Conservation (phyloP, 2,797 vertebrate species). For the Lacerta agilis region DNA sequence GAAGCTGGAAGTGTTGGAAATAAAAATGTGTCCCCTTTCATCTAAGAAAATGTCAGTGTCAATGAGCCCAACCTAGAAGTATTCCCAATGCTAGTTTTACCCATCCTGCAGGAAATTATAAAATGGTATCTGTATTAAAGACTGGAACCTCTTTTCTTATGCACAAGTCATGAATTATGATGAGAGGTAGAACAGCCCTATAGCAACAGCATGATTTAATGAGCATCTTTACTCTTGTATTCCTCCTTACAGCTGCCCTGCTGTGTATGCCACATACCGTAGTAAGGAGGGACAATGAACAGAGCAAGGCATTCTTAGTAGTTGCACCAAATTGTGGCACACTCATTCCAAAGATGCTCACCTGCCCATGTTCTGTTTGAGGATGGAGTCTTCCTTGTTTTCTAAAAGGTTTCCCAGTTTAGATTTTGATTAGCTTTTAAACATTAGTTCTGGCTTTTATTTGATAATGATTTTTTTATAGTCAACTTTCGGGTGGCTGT, state of each 20-base stretch:
- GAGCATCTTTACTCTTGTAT: neutral
- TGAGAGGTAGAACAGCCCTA: neutral
- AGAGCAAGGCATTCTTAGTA: neutral
- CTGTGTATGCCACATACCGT: neutral
- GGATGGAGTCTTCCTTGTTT: neutral
- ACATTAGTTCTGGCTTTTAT: neutral
- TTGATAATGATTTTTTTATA: neutral
- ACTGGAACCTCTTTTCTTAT: neutral
- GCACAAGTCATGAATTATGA: neutral
- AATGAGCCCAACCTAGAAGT: neutral
- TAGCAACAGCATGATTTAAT: neutral
- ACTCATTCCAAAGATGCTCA: neutral
- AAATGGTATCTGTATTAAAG: neutral
- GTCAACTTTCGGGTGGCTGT: neutral
- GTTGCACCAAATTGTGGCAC: neutral
- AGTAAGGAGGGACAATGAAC: neutral
- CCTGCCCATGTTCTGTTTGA: neutral
- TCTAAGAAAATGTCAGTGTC: neutral
- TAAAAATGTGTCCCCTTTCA: neutral
- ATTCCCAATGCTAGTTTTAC: neutral
- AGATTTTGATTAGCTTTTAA: neutral
- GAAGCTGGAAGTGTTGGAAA: neutral
- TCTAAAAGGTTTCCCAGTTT: neutral
- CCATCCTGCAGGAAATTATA: neutral
- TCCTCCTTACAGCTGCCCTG: neutral